Base-by-base conservation (phyloP, 1,140 invertebrate genomes). In the Pissodes strobi region DNA sequence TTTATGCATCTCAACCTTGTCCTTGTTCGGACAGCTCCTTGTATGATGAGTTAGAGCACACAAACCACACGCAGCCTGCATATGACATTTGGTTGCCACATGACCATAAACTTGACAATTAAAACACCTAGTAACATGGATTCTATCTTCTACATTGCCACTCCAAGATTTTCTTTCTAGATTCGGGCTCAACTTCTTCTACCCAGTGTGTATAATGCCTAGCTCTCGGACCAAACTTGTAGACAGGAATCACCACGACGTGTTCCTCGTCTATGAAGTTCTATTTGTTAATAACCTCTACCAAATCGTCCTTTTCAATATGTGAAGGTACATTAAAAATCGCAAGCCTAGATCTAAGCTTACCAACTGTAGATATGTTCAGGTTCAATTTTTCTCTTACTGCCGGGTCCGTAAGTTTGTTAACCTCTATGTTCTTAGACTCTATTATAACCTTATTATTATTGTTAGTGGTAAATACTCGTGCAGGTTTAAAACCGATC, bases 141-240 rank as follows among this genome's bases (percentile, higher is more conserved):
- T 19, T 17, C 18, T 46, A 19, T 46, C 43, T n/a, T 46, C 21
- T 2, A 46, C 18, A 17, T 19, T 46, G 21, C 43, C 15, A 18
- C 15, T 6, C 15, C 4, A 22, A 3, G 6, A 46, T 8, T 9
- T 8, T n/a, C 21, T 12, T 21, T n/a, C 43, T 46, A 3, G 43
- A 18, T 2, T 2, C 17, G 3, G 43, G 3, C 6, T 46, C 43
- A 18, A 46, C 43, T 22, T 46, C 43, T 4, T 3, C 8, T 2
- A 46, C 43, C 43, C 43, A 46, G 43, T 46, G 43, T 8, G 21
- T 17, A 46, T 12, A 46, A n/a, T 46, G 43, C 21, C 21, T 46
- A 19, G 3, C 43, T 46, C 21, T 46, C 4, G 43, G 43, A 3
- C 43, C 43, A 46, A 46, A 46, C n/a, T 19, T 46, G 15, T 46